Base-by-base conservation (phyloP, 2,113 vertebrate genomes). In the Leucopsar rothschildi region DNA sequence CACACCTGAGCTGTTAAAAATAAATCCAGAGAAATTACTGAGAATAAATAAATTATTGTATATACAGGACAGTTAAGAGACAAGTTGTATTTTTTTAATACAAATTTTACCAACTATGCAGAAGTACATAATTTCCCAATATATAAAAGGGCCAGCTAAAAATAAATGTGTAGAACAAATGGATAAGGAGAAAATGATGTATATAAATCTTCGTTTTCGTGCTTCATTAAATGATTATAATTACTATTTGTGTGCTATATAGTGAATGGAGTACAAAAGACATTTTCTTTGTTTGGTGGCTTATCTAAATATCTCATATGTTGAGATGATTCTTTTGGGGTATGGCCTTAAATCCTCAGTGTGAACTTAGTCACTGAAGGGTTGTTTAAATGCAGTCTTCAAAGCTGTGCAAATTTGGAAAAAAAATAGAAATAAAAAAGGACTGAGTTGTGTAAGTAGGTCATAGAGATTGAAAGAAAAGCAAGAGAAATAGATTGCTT, bases 371-470 rank as follows among this genome's bases (percentile, higher is more conserved):
- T 42, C n/a, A n/a, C 59, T 23, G 9, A 56, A 57, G 22, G 28
- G 15, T 49, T 65, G 37, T 73, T 86, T 27, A 70, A 90, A 23
- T 63, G 24, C 42, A 19, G 7, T 50, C 86, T 59, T 88, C 50
- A 92, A 63, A 94, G 71, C 23, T 49, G 11, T 70, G 35, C 20
- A 29, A n/a, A 15, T 82, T 42, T 25, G 11, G 15, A 11, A 2
- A 71, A 29, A 57, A 66, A 45, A 5, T 5, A 53, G 55, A 81
- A 90, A 45, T 44, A 18, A 60, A 23, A 73, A 47, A 50, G 16
- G 16, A 29, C 22, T 17, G 37, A 44, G 44, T 88, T 72, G 25
- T 83, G 9, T 71, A 97, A 97, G 86, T 96, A 93, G 95, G 92
- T 94, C 88, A 59, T 24, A 80, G 71, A 56, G 35, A 18, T 16